Evolutionary conservation across 2,113 vertebrate genomes (phyloP), one percentile per base, ranked within the genome.

Genomic region (Progne subis): DNA sequence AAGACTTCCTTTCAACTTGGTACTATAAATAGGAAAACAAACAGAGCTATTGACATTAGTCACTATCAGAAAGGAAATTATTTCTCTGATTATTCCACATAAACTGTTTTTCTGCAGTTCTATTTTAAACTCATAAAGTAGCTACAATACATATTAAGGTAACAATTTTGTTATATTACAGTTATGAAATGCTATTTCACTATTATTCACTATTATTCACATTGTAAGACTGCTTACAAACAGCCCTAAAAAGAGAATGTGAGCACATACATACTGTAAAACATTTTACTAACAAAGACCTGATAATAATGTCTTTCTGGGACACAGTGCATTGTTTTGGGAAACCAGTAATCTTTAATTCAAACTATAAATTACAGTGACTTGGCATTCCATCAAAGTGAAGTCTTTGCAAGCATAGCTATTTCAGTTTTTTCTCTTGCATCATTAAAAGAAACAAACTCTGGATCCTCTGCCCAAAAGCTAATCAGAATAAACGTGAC

Each of bases 371-470:
- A 93, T 97, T 94, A 92, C 75, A 90, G 19, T 81, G 76, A 83
- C 76, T 44, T 96, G 94, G 88, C 93, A 81, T 94, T 76, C 52
- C 70, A 94, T 95, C 83, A 93, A 88, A 97, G 85, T 29, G 26
- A 91, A 94, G n/a, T n/a, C 68, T 90, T 64, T 86, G 34, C 63
- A 90, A 71, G 56, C 88, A 70, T 11, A 88, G 60, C 67, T 93
- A 57, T 81, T 96, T 94, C 83, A 72, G 56, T 56, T 93, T 81
- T 80, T 46, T 60, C 78, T 88, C 72, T 61, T 69, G 49, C 31
- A 75, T 89, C 92, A 91, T 96, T 55, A 94, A 68, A 91, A 88
- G 39, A 88, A 91, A 74, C 4, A 12, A 85, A 46, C 14, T 76
- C 39, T 46, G 56, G 14, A 78, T 90, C 31, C 15, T 67, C 68